Percentiles rank a stretch among this genome's conserved stretches.
Conservation (phyloP, 2,113 vertebrate species). For the Gobiocypris rarus region DNA sequence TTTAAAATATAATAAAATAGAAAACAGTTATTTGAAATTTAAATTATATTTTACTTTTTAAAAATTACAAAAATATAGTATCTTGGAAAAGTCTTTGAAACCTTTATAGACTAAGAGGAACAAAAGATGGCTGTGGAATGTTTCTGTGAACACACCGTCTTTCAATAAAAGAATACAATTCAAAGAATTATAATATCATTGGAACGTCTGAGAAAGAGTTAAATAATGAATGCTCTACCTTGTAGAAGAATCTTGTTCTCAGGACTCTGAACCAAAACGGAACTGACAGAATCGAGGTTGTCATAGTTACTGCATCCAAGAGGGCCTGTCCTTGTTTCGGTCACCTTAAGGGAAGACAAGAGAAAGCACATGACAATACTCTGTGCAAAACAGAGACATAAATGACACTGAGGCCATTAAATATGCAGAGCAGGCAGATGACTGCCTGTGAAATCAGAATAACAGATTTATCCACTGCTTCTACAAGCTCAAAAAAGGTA, state of each 20-base stretch:
- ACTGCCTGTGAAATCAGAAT: conserved; percentile 56
- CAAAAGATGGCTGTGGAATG: not conserved
- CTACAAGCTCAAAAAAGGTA: conserved; percentile 6
- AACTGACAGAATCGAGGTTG: conserved; percentile 87
- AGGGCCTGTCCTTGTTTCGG: conserved; percentile 84
- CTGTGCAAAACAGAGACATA: conserved; percentile 45
- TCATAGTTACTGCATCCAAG: conserved; percentile 88
- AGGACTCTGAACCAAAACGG: conserved; percentile 85
- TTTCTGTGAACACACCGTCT: conserved; percentile 59
- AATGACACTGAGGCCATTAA: conserved; percentile 56
- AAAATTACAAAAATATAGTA: too few relatives aligned
- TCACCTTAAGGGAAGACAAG: conserved; percentile 74
- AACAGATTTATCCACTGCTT: conserved; percentile 30
- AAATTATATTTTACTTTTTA: not conserved
- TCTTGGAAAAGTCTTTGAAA: not conserved
- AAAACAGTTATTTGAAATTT: not conserved
- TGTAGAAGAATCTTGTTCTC: conserved; percentile 87
- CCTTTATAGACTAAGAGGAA: not conserved
- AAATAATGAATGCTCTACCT: conserved; percentile 79
- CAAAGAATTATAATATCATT: conserved; percentile 72
- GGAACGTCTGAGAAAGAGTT: conserved; percentile 66
- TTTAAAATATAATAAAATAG: not conserved
- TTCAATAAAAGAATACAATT: conserved; percentile 60
- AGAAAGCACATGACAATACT: conserved; percentile 61
- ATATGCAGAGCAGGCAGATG: conserved; percentile 29